Base-by-base conservation (phyloP, 2,888 invertebrate species). In the Helleia helle region DNA sequence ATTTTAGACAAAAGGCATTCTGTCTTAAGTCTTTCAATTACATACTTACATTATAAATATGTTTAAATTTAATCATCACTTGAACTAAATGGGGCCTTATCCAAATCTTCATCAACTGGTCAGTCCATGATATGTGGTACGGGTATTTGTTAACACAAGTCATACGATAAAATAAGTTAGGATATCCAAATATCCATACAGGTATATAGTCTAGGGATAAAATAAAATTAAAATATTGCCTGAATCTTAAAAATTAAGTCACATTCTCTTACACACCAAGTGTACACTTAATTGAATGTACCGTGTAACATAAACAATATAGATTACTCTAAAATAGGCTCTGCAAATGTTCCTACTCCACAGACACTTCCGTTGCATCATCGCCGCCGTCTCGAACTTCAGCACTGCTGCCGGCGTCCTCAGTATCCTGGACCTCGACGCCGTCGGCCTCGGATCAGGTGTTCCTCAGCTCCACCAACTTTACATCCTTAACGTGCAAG, bases 401-500 rank as follows among this genome's bases (percentile, higher is more conserved):
- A n/a, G 25, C 14, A 26, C 41, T 43, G 40, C 46, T 46, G 37
- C 41, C 40, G 13, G 46, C 43, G 39, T 48, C 44, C 41, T 8
- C 22, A 5, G 22, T 22, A 2, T 22, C 22, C 22, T n/a, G n/a
- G n/a, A 8, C 22, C 5, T 42, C 50, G n/a, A 42, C 45, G 36
- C 44, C 41, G 30, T 45, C 37, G 29, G 47, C 51, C 56, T 59
- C 62, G 58, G 61, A 79, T 81, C 83, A 83, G 61, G 83, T 81
- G 57, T 81, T 85, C 65, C 89, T 62, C 38, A 83, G 65, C 61
- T 90, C 92, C 6, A 93, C 93, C 55, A 93, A 69, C 61, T 93
- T 93, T 4, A 93, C 91, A 55, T 93, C 93, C 53, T 91, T 89
- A 37, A 93, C 93, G 62, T 93, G 92, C 43, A 93, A 76, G 69